Conservation (phyloP, 2,888 invertebrate species). For the Amblyteles armatorius region DNA sequence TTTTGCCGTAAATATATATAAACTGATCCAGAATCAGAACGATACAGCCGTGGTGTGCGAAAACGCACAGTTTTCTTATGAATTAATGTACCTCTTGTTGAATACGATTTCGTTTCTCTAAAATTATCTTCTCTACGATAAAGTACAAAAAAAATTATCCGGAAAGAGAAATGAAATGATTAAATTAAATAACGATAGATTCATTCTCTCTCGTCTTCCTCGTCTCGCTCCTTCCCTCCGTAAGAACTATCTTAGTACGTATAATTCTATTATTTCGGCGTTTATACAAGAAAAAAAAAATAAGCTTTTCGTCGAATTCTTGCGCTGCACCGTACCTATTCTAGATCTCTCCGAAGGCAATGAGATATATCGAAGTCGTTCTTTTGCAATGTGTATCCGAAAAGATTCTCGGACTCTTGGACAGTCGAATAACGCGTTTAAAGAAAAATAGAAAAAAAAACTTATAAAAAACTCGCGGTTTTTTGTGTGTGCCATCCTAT, state of each 20-base stretch:
- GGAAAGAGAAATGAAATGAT: constrained; percentile 77
- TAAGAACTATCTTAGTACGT: constrained; percentile 82
- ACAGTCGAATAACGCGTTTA: constrained; percentile 12
- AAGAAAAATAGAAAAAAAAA: constrained; percentile 50
- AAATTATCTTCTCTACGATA: constrained; percentile 79
- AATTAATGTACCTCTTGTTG: constrained; percentile 42
- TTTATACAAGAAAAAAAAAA: constrained; percentile 72
- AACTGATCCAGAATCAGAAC: constrained; percentile 49
- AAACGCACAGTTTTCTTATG: constrained; percentile 51
- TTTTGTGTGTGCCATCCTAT: constrained; percentile 78
- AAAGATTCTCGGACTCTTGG: neutral
- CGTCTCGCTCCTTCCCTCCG: constrained; percentile 1
- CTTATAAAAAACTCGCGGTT: constrained; percentile 74
- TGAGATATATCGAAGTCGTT: constrained; percentile 33
- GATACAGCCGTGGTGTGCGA: constrained; percentile 49
- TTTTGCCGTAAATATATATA: constrained; percentile 57
- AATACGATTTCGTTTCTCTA: constrained; percentile 67
- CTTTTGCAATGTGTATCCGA: neutral
- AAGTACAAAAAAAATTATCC: constrained; percentile 83
- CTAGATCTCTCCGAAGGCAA: constrained; percentile 21
- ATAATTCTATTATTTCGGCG: constrained; percentile 74
- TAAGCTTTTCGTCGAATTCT: constrained; percentile 31
- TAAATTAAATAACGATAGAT: constrained; percentile 80
- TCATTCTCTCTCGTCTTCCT: constrained; percentile 64
- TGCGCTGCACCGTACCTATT: neutral